Conservation (phyloP, 2,888 invertebrate genomes). For the Molanna angustata region DNA sequence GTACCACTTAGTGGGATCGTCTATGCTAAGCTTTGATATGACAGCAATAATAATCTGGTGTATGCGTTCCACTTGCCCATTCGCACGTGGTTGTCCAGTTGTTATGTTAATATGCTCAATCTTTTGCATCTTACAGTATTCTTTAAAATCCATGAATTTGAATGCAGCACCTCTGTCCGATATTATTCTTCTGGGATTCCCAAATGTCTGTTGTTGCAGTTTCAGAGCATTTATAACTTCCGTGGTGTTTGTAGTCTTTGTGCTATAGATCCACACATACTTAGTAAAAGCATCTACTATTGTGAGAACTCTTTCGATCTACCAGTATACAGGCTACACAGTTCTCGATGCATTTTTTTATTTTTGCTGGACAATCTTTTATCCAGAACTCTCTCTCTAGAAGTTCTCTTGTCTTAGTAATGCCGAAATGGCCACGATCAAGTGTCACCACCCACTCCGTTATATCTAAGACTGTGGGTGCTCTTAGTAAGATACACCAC, state of each 20-base stretch:
- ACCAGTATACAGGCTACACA: too few relatives aligned
- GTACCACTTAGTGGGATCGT: conserved; percentile 37
- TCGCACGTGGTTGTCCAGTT: background rate
- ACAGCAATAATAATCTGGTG: background rate
- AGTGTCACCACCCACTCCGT: too few relatives aligned
- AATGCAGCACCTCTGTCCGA: conserved; percentile 40
- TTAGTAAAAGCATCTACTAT: conserved; percentile 40
- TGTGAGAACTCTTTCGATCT: too few relatives aligned
- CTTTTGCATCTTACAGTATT: conserved; percentile 38
- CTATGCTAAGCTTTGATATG: conserved; percentile 36
- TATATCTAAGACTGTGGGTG: too few relatives aligned
- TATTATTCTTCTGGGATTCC: conserved; percentile 38
- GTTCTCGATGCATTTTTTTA: too few relatives aligned
- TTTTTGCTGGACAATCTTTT: too few relatives aligned
- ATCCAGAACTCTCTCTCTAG: too few relatives aligned
- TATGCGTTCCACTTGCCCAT: background rate
- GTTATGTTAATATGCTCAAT: conserved; percentile 37
- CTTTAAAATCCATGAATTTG: conserved; percentile 37
- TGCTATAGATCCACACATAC: conserved; percentile 40
- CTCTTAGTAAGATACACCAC: too few relatives aligned
- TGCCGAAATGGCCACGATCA: too few relatives aligned
- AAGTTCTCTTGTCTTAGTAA: too few relatives aligned
- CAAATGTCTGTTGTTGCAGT: conserved; percentile 38
- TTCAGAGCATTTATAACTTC: conserved; percentile 37
- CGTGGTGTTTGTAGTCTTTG: conserved; percentile 35